phyloP scores from a whole-genome alignment of 2,888 invertebrate genomes.

The Eudasyphora cyanicolor region DNA sequence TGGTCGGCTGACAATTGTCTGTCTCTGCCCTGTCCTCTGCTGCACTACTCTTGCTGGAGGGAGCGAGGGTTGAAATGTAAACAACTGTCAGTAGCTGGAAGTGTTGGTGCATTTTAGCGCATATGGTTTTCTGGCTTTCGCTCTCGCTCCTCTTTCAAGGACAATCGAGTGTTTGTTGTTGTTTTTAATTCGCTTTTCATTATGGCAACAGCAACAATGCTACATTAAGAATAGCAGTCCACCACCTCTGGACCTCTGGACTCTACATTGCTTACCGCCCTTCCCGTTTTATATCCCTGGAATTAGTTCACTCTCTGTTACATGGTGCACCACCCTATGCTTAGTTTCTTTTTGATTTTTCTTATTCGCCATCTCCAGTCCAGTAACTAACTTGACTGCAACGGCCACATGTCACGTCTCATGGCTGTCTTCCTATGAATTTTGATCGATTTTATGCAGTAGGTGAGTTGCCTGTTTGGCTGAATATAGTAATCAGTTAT shows the following conservation, averaged over 20 bases:
- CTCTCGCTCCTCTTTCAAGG: constrained; percentile 64
- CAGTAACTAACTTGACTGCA: neutral
- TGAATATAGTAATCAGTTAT: neutral
- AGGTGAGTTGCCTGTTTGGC: neutral
- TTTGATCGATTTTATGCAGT: neutral
- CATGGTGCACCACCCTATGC: neutral
- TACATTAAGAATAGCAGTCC: neutral
- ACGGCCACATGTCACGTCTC: neutral
- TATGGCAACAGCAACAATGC: neutral
- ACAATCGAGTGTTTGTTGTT: constrained; percentile 59
- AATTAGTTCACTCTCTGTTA: neutral
- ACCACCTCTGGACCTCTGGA: neutral
- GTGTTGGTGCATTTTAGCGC: constrained; percentile 19
- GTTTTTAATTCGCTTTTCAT: constrained; percentile 33
- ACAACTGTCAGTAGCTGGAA: neutral
- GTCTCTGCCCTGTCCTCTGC: too few species aligned
- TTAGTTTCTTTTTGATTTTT: neutral
- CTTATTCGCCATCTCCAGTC: neutral
- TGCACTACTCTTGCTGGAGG: too few species aligned
- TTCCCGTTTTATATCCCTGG: neutral
- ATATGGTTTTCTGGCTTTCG: constrained; percentile 46
- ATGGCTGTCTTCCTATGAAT: neutral
- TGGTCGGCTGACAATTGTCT: neutral
- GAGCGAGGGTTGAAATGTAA: neutral
- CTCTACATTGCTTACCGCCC: neutral